Evolutionary conservation across 2,797 vertebrate species (phyloP), one percentile per base, ranked within the genome.

Genomic region (Cirrhinus mrigala): DNA sequence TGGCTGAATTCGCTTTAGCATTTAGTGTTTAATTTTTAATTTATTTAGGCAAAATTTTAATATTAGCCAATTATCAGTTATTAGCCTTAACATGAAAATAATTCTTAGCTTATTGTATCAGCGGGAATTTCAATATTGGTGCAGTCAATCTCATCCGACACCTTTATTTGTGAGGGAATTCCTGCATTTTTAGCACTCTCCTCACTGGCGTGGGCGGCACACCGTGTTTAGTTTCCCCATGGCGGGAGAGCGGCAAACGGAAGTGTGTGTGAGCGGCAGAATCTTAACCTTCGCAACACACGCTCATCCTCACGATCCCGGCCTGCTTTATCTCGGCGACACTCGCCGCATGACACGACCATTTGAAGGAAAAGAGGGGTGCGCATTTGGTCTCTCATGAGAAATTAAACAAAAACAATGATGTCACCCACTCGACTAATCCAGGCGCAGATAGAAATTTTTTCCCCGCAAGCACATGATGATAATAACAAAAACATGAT

Each of bases 331-430:
- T 82, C 78, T 81, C 66, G 7, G 33, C 69, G 75, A 83, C 82
- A 83, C 58, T 48, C 33, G 18, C 50, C 4, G 1, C 46, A 46
- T 50, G 60, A 76, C 81, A 20, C 11, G 22, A 73, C 8, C 76
- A 14, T 85, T 50, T 33, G 75, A 64, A 85, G 56, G 40, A 66
- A 85, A 85, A 80, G 29, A 80, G 77, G 84, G 84, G 77, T 66
- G 58, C 68, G 16, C 44, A 62, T 58, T 80, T 84, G 90, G 91
- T 89, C 92, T 91, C 89, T 80, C 91, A 90, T 76, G 88, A 89
- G 89, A 94, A 95, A 95, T 95, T 92, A 95, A 95, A 94, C 86
- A 92, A 95, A 94, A 95, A 95, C 94, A 95, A 94, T 96, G 95
- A 96, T 95, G 94, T 96, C 95, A 96, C 91, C 90, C 89, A 86